Evolutionary conservation across 2,888 invertebrate genomes (phyloP).

Genomic region (Lathronympha strigana): DNA sequence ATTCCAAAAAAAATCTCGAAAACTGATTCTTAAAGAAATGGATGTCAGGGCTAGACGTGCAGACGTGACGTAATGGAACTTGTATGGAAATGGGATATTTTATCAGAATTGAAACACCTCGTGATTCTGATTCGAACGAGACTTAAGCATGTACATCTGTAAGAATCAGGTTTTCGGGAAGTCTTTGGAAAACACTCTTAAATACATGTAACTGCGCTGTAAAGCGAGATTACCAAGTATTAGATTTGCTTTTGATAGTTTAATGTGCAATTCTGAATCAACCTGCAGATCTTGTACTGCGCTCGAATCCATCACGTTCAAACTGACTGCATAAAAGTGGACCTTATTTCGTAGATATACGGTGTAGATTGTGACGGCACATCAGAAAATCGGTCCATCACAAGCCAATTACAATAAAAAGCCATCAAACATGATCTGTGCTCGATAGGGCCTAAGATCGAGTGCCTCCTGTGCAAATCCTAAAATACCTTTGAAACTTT

Average conservation of each 20-base stretch:
- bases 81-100: no score
- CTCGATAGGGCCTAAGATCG: slow-evolving; percentile 33
- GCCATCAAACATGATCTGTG: slow-evolving; percentile 31
- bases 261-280: neutral
- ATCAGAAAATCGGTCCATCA: slow-evolving; percentile 7
- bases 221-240: neutral
- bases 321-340: neutral
- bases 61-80: no score
- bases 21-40: no score
- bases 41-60: no score
- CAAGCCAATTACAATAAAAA: slow-evolving; percentile 28
- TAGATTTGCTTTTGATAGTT: neutral
- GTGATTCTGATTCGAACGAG: no score
- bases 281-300: neutral
- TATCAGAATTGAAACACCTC: no score
- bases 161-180: no score
- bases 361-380: neutral
- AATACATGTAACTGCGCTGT: neutral
- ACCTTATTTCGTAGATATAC: neutral
- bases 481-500: slow-evolving; percentile 11
- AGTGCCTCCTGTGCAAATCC: slow-evolving; percentile 14
- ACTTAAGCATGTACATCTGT: no score
- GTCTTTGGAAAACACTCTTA: no score
- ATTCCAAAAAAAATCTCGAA: no score
- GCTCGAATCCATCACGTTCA: neutral